Percentiles rank a stretch among this genome's conserved stretches.
Evolutionary conservation across 2,113 vertebrate species (phyloP).

Genomic region (Pardalotus punctatus): DNA sequence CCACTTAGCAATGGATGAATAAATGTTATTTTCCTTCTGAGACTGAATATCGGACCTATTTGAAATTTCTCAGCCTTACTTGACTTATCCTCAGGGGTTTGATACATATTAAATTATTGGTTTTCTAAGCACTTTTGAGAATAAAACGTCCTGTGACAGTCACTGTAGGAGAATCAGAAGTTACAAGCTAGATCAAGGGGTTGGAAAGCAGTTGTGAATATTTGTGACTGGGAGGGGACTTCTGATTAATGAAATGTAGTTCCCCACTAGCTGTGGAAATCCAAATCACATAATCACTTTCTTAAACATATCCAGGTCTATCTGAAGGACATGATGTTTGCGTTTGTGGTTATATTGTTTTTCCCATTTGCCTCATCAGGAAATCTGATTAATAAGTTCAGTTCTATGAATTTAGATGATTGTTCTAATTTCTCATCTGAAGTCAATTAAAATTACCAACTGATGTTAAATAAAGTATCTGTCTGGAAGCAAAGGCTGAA

Average conservation of each 20-base stretch:
- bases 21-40: not conserved
- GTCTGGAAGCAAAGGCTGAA: not conserved
- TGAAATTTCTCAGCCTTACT: not conserved
- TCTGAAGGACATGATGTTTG: not conserved
- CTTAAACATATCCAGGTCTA: not conserved
- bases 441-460: not conserved
- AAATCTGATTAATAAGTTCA: not conserved
- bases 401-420: not conserved
- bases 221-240: not conserved
- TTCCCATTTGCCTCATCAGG: not conserved
- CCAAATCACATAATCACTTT: not conserved
- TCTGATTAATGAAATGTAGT: not conserved
- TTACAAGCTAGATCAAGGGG: not conserved
- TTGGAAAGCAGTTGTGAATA: not conserved
- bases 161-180: not conserved
- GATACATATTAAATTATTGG: not conserved
- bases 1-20: not conserved
- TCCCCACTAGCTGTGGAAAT: not conserved
- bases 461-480: not conserved
- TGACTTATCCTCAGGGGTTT: not conserved
- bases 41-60: not conserved
- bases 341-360: fast-evolving
- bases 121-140: not conserved
- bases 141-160: not conserved
- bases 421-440: not conserved